Conservation (phyloP, 2,113 vertebrate genomes). For the Ceyx margarethae region DNA sequence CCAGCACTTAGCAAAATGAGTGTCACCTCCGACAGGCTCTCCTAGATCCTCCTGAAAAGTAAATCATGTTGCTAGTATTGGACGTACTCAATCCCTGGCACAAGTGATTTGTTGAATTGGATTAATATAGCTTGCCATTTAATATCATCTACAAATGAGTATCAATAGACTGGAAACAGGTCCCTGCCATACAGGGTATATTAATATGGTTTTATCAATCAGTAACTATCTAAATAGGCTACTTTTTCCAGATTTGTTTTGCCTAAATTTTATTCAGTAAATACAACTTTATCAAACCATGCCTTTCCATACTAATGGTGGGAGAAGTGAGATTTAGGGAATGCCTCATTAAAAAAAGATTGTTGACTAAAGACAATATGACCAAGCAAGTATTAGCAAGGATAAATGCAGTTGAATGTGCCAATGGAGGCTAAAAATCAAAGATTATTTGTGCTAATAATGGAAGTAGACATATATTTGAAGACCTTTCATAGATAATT, state of each 20-base stretch:
- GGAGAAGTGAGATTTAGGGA: neutral
- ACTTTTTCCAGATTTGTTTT: neutral
- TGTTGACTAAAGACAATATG: neutral
- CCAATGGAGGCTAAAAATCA: neutral
- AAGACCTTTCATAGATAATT: neutral
- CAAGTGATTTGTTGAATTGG: neutral
- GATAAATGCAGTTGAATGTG: neutral
- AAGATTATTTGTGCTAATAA: neutral
- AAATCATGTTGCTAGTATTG: neutral
- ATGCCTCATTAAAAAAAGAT: neutral
- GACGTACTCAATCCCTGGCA: neutral
- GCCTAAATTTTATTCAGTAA: neutral
- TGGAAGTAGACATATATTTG: neutral
- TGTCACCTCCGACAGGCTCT: neutral
- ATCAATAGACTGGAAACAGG: neutral
- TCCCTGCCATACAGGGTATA: neutral
- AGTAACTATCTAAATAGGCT: neutral
- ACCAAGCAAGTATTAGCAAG: neutral
- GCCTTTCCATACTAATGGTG: neutral
- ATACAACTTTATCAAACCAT: neutral
- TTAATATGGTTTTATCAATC: neutral
- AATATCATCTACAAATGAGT: neutral
- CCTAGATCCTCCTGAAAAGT: neutral
- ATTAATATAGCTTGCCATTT: neutral
- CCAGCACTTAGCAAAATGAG: neutral